Percentiles rank a stretch among this genome's conserved stretches.
These are phyloP conservation scores for Cisticola juncidis DNA, from an alignment of 2,113 vertebrate species.

Conservation along the genomic window DNA sequence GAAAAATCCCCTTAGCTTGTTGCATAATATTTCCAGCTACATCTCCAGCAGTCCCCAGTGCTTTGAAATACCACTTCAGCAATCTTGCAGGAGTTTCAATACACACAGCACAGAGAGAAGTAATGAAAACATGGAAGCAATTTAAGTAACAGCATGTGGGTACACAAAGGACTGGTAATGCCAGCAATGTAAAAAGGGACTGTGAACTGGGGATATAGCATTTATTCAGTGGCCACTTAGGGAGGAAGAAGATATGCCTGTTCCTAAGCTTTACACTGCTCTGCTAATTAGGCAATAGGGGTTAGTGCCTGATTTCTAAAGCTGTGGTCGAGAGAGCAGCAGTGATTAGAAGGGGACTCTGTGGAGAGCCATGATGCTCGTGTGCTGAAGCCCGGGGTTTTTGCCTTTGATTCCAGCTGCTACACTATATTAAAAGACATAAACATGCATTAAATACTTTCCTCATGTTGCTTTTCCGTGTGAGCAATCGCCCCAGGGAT, in stretches of 20 bases:
- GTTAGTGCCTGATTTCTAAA: constrained; percentile 19
- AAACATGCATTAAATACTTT: constrained; percentile 52
- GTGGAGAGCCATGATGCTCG: background rate
- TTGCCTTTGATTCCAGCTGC: constrained; percentile 35
- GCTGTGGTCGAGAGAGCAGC: background rate
- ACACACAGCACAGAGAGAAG: constrained; percentile 47
- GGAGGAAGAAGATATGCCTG: constrained; percentile 38
- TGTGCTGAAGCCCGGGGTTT: background rate
- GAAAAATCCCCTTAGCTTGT: constrained; percentile 17
- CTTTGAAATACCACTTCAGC: constrained; percentile 57
- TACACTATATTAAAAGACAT: constrained; percentile 36
- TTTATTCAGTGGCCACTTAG: constrained; percentile 44
- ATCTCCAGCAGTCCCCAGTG: constrained; percentile 17
- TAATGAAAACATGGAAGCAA: constrained; percentile 66
- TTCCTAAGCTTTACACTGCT: constrained; percentile 16
- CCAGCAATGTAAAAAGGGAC: constrained; percentile 33
- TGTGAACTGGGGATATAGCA: background rate
- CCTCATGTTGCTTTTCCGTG: constrained; percentile 19
- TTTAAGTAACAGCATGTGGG: constrained; percentile 68
- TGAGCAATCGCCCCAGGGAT: background rate
- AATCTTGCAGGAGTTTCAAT: constrained; percentile 54
- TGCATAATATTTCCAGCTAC: constrained; percentile 13
- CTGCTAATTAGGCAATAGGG: constrained; percentile 41
- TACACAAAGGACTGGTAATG: constrained; percentile 49
- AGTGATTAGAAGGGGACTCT: background rate